Conservation (phyloP, 2,113 vertebrate genomes). For the Conger conger region DNA sequence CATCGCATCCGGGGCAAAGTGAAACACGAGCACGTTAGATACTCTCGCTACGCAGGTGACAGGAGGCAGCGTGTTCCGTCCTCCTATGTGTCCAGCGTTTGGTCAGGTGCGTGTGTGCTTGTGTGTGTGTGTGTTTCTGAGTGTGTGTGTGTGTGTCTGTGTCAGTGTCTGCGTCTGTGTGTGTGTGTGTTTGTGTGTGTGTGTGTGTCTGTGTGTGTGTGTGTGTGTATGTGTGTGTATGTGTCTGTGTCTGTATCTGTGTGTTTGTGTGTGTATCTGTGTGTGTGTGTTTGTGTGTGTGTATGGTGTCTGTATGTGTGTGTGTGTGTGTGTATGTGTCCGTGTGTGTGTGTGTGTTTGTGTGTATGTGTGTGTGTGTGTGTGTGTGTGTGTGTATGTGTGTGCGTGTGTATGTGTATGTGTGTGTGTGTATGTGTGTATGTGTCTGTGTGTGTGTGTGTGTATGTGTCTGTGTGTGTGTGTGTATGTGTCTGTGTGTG, state of each 20-base stretch:
- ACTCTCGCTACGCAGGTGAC: not conserved
- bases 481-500: not conserved
- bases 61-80: not conserved
- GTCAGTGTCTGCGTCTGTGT: no score
- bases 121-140: not conserved
- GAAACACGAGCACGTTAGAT: not conserved
- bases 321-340: no score
- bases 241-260: not conserved
- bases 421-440: not conserved
- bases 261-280: not conserved
- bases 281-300: no score
- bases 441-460: no score
- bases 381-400: not conserved
- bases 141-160: no score
- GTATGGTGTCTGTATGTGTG: not conserved
- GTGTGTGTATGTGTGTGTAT: not conserved
- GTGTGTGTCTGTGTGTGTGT: no score
- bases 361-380: not conserved
- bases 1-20: not conserved
- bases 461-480: no score
- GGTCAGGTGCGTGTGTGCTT: not conserved
- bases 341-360: not conserved
- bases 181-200: no score
- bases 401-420: no score
- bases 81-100: not conserved